Evolutionary conservation across 2,888 invertebrate genomes (phyloP).

Genomic region (Myathropa florea): DNA sequence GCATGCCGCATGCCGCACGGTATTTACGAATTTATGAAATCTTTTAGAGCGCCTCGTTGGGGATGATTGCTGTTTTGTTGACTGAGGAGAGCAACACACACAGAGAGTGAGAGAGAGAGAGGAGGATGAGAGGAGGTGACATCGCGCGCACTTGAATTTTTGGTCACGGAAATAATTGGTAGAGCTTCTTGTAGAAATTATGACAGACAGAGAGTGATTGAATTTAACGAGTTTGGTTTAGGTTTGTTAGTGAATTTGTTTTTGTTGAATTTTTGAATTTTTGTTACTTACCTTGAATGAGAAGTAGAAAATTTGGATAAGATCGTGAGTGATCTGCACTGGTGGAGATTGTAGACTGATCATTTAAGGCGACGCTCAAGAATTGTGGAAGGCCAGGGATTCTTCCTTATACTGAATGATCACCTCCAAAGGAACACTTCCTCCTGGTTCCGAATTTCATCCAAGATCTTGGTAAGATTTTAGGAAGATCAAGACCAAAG

Average conservation of each 20-base stretch:
- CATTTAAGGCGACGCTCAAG: no score
- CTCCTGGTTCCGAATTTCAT: no score
- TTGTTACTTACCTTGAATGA: background rate
- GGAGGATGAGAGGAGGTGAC: no score
- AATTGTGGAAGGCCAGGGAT: no score
- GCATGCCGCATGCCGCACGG: background rate
- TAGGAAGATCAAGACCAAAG: no score
- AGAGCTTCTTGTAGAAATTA: background rate
- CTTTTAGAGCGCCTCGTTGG: background rate
- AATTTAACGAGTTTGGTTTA: background rate
- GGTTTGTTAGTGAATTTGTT: background rate
- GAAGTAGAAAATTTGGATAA: background rate
- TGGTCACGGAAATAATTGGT: background rate
- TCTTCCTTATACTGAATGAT: no score
- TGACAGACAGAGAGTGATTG: background rate
- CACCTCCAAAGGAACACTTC: no score
- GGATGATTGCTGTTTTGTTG: background rate
- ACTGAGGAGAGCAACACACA: no score
- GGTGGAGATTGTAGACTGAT: no score
- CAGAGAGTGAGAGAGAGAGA: background rate
- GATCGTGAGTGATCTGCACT: no score
- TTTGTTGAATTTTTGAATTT: background rate
- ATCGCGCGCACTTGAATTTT: background rate
- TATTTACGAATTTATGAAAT: slow-evolving; percentile 11
- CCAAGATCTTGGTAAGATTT: no score